Base-by-base conservation (phyloP, 2,797 vertebrate genomes). In the Sylvilagus floridanus region DNA sequence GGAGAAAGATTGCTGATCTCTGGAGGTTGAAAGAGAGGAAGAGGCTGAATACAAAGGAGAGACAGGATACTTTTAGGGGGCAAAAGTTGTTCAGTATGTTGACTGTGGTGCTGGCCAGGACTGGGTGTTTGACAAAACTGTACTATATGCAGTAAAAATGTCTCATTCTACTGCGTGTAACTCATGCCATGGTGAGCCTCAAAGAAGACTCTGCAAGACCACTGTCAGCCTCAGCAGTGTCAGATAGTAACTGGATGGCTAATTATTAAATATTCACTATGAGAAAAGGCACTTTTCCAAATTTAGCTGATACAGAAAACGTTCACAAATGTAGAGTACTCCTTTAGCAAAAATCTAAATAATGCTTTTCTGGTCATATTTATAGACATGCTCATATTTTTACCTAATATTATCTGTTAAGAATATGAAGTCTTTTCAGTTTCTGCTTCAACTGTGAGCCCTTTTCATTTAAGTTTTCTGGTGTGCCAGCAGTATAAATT, bases 381-480 rank as follows among this genome's bases (percentile, higher is more conserved):
- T 96, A 90, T 66, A 87, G 86, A 47, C 35, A 82, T 5, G 50
- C 28, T 73, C 42, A 60, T 35, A 69, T 73, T 91, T 84, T 62
- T 52, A 65, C 63, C 79, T 93, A 72, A 94, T 90, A 82, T 16
- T 47, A 95, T 92, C 87, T 92, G 94, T 87, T 93, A 52, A 72
- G 94, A 93, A 54, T 47, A n/a, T 28, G 32, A 47, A 42, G 26
- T 32, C 30, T 84, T 82, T 72, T 76, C 42, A 2, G 30, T 91
- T 94, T 94, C 69, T 52, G 84, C 32, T 86, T 83, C 35, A 57
- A 42, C 30, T 35, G 75, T 7, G 76, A 96, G 32, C 13, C 16
- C 86, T 97, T 96, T 84, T 50, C 84, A 73, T 84, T 57, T 52
- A 42, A 12, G 16, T 66, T 30, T 93, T 88, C 92, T 42, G 65